phyloP scores from a whole-genome alignment of 2,888 invertebrate genomes.

The Drosophila setosimentum region DNA sequence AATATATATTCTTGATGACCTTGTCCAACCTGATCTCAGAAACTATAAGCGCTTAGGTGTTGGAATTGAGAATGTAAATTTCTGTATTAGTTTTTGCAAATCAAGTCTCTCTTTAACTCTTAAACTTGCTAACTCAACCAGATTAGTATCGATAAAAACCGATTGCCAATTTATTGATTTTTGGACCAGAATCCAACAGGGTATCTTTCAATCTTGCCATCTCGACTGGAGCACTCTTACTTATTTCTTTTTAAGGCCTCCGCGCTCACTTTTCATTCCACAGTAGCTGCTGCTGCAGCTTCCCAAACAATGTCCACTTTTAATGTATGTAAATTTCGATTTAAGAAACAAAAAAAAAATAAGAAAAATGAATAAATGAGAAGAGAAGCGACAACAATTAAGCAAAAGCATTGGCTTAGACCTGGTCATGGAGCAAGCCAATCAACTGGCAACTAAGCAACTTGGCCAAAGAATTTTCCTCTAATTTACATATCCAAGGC shows the following conservation, averaged over 20 bases:
- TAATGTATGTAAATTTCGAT: constrained; percentile 69
- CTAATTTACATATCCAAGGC: constrained; percentile 76
- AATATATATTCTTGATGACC: background rate
- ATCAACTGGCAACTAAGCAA: constrained; percentile 58
- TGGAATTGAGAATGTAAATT: constrained; percentile 5
- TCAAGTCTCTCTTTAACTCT: background rate
- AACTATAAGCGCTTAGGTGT: background rate
- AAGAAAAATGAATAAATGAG: background rate
- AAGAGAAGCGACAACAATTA: constrained; percentile 63
- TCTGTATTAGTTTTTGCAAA: background rate
- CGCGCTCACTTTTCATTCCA: constrained; percentile 66
- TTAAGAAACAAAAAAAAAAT: constrained; percentile 1
- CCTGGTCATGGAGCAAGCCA: constrained; percentile 43
- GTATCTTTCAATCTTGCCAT: background rate
- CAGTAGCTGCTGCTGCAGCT: constrained; percentile 40
- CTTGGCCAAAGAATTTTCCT: constrained; percentile 61
- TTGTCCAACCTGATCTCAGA: background rate
- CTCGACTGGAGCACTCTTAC: background rate
- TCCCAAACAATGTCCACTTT: constrained; percentile 45
- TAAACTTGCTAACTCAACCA: background rate
- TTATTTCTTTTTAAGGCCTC: constrained; percentile 29
- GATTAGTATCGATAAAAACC: constrained; percentile 1
- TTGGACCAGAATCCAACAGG: background rate
- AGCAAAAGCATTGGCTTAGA: constrained; percentile 23
- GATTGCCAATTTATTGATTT: background rate